Evolutionary conservation across 2,113 vertebrate genomes (phyloP).

Genomic region (Rhipidura dahli): DNA sequence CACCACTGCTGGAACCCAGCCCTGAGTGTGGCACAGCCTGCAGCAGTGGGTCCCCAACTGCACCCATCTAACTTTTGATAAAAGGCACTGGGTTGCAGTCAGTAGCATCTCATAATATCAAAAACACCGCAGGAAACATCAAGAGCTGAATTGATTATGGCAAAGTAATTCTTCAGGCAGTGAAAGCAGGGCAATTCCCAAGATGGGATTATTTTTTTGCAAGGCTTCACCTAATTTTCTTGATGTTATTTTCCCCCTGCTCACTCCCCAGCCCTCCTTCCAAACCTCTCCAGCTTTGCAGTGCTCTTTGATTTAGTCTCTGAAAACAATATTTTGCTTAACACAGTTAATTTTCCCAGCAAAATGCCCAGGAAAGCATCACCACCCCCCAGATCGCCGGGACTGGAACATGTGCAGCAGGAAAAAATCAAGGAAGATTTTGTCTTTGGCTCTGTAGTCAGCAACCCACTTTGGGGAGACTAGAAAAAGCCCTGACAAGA

Average conservation of each 20-base stretch:
- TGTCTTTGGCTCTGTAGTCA: background rate
- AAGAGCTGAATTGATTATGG: constrained; percentile 58
- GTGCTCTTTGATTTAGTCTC: background rate
- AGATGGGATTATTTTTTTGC: constrained; percentile 37
- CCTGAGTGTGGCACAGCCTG: background rate
- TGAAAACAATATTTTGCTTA: background rate
- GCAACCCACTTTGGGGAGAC: background rate
- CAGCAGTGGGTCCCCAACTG: background rate
- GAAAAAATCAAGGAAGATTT: background rate
- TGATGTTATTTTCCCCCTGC: background rate
- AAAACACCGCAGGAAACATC: constrained; percentile 40
- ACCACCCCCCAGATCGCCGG: rapidly evolving
- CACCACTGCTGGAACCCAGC: rapidly evolving
- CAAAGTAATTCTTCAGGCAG: constrained; percentile 55
- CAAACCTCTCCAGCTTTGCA: background rate
- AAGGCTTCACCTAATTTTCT: constrained; percentile 24
- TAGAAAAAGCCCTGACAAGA: background rate
- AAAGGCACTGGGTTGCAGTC: constrained; percentile 19
- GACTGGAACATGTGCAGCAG: background rate
- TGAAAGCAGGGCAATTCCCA: constrained; percentile 49
- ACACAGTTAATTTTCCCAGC: background rate
- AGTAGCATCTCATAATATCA: constrained; percentile 63
- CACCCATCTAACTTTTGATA: background rate
- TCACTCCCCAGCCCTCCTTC: background rate
- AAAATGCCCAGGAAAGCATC: background rate